Evolutionary conservation across 2,888 invertebrate genomes (phyloP), one percentile per base, ranked within the genome.

Genomic region (Euplexia lucipara): DNA sequence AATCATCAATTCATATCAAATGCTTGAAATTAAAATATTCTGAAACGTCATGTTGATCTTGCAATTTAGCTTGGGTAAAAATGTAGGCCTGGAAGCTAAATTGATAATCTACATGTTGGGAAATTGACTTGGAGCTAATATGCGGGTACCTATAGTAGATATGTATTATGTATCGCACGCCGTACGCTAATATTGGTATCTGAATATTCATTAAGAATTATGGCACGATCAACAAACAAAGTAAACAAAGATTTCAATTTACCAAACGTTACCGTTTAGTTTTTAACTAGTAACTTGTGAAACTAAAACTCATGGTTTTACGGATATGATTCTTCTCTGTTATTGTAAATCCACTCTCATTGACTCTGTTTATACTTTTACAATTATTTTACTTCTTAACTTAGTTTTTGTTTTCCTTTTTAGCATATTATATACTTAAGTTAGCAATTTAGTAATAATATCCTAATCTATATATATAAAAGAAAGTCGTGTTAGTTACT

Each of bases 191-290:
- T 60, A 45, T 20, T 22, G 39, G 32, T 70, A 70, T 60, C 32
- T 63, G 44, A 65, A 68, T 70, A 68, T 75, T 68, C 44, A 70
- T 81, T 44, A 51, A 35, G 16, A 37, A 8, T n/a, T 14, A n/a
- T 14, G 44, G 44, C 34, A 67, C 14, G 9, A 51, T 44, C 16
- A 7, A 18, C n/a, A 26, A 61, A 32, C 22, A 39, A 51, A 49
- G 26, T 35, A 37, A 14, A 37, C 9, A 54, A 45, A 18, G 32
- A 22, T 26, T 37, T 1, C 12, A 42, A 57, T 10, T 57, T 10
- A 16, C 1, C 6, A 12, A 52, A 44, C 6, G n/a, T 18, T 35
- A n/a, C 8, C 41, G 20, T 39, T 45, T 18, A 4, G 1, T 37
- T 12, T 12, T 8, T 12, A 6, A 14, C 35, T 32, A 26, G 3